Percentiles rank a stretch among this genome's conserved stretches.
Evolutionary conservation across 2,113 vertebrate genomes (phyloP).

Genomic region (Geococcyx californianus): DNA sequence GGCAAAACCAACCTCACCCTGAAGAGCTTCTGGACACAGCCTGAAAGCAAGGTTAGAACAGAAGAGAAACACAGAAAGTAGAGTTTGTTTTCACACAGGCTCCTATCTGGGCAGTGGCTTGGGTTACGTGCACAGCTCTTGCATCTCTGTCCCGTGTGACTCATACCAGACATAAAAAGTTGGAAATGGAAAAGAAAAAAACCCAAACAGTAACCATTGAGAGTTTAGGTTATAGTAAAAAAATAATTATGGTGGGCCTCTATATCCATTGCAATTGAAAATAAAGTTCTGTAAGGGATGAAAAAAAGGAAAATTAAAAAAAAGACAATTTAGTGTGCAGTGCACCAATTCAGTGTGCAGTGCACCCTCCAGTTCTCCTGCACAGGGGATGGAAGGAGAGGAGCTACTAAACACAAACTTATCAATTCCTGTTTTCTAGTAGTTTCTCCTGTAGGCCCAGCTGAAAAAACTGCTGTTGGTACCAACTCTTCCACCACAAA

Average conservation of each 20-base stretch:
- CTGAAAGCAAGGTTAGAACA: background rate
- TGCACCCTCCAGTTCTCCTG: background rate
- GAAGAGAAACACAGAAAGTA: background rate
- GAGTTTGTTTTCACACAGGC: background rate
- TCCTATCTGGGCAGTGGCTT: background rate
- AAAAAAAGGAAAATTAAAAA: too few relatives aligned
- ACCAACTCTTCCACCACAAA: background rate
- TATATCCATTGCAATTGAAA: background rate
- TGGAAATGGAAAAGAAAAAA: background rate
- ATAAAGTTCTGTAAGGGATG: background rate
- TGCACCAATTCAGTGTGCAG: background rate
- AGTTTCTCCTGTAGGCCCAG: background rate
- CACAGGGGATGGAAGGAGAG: background rate
- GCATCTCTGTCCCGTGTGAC: too few relatives aligned
- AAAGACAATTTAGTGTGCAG: background rate
- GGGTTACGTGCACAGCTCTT: accelerated
- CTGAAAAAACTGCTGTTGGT: background rate
- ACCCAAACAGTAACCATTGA: background rate
- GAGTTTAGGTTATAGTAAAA: background rate
- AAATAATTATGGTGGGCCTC: background rate
- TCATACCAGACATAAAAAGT: background rate
- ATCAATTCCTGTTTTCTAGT: background rate
- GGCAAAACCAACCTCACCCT: background rate
- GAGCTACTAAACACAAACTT: background rate
- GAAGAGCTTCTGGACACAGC: accelerated